These are phyloP conservation scores for Scolanthus callimorphus DNA, from an alignment of 92 coral and sea anemone genomes.

Conservation along the genomic window DNA sequence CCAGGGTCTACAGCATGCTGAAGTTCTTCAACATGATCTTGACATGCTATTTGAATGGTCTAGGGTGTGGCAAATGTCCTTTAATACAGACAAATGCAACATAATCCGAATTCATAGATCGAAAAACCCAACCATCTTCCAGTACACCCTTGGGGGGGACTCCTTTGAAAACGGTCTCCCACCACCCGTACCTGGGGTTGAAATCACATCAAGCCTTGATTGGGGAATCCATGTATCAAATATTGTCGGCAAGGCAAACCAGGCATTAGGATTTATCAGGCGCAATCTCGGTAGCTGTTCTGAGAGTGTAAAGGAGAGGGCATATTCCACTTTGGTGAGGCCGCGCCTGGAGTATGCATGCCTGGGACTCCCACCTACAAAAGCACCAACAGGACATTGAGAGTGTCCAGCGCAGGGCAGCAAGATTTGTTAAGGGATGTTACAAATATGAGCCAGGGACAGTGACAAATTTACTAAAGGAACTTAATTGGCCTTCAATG, in stretches of 20 bases:
- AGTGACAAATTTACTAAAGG: no score
- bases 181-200: constrained; percentile 8
- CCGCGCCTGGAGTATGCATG: neutral
- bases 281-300: neutral
- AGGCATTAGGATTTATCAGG: constrained; percentile 11
- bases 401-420: no score
- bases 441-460: no score
- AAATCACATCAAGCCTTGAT: neutral
- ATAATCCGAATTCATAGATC: no score
- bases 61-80: constrained; percentile 9
- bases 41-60: neutral
- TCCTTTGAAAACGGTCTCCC: neutral
- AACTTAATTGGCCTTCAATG: no score
- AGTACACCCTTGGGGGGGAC: no score
- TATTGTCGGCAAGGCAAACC: constrained; percentile 4
- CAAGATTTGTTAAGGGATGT: no score
- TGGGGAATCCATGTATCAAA: constrained; percentile 11
- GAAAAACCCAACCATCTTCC: no score
- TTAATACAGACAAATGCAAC: no score
- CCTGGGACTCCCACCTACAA: no score
- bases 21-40: neutral
- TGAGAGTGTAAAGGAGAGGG: neutral
- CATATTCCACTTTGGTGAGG: neutral
- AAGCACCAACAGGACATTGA: no score
- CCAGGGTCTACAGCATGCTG: neutral